Base-by-base conservation (phyloP, 23 tunicate genomes). In the Corella eumyota region DNA sequence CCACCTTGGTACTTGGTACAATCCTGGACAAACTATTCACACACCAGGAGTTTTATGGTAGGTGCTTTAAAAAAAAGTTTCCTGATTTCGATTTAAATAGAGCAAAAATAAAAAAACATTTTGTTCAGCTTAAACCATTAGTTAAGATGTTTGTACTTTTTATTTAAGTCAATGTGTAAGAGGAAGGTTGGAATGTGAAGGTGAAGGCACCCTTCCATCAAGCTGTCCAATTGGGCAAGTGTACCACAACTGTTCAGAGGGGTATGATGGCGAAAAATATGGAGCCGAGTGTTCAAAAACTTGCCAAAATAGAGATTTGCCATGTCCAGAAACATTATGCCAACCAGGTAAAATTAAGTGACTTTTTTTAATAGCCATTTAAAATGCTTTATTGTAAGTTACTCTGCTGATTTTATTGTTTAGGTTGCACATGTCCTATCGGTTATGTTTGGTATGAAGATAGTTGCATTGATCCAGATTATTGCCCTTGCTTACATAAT, bases 401-500 rank as follows among this genome's bases (percentile, higher is more conserved):
- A 7, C 47, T 9, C 28, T 19, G 20, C 29, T 4, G 31, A 40
- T 45, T 34, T 32, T 62, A 19, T 64, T 49, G 52, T 36, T 52
- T 31, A 65, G 90, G 90, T 54, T 80, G 90, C 66, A 55, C 64
- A 19, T 80, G 90, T 34, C 90, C 90, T 4, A 40, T 64, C 26
- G 80, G 68, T 30, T 50, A 33, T 54, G 90, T 80, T 23, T 49
- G 52, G 27, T 56, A 80, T 34, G 38, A 65, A 20, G 90, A 67
- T 6, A 28, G 36, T 4, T 80, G 90, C 50, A 65, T 80, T 45
- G 34, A 30, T 22, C 79, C 79, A 9, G 34, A 3, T 1, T 59
- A 75, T 21, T 80, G 90, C 56, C 90, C 90, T 2, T 80, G 90
- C 51, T 71, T 32, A 61, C 80, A 80, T 45, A 72, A 80, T 58